Conservation (phyloP, 2,113 vertebrate species). For the Dipodomys spectabilis region DNA sequence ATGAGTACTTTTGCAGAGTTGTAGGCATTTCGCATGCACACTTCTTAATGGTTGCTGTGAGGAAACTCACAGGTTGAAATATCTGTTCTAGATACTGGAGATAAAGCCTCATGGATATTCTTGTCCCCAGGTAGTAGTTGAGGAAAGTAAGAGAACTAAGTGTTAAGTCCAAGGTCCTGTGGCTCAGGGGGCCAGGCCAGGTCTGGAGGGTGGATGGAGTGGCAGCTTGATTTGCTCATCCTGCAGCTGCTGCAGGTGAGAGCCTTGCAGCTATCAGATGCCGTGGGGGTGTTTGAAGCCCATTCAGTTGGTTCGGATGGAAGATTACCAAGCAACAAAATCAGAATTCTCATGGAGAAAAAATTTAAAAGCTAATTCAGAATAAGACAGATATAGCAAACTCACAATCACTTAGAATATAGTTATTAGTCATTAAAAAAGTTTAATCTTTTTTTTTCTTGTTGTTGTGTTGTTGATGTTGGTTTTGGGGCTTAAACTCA, state of each 20-base stretch:
- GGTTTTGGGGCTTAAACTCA: no score
- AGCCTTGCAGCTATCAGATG: neutral
- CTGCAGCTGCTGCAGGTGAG: no score
- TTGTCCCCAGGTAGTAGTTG: neutral
- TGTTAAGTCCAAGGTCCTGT: neutral
- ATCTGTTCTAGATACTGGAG: slow-evolving; percentile 15
- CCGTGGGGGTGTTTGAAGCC: neutral
- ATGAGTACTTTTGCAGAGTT: neutral
- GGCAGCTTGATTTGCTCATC: neutral
- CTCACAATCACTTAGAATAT: neutral
- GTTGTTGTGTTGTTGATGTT: no score
- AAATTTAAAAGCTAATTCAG: slow-evolving; percentile 3
- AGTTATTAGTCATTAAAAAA: neutral
- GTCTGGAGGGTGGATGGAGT: neutral
- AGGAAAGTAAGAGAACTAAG: neutral
- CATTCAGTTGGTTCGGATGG: neutral
- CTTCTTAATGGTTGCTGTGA: slow-evolving; percentile 16
- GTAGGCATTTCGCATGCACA: slow-evolving; percentile 21
- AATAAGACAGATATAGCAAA: slow-evolving; percentile 50
- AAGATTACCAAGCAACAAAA: neutral
- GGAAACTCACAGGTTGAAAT: slow-evolving; percentile 18
- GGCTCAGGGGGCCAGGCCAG: neutral
- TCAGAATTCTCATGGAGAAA: neutral
- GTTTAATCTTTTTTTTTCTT: neutral
- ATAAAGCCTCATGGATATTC: no score